Evolutionary conservation across 1,140 invertebrate species (phyloP).

Genomic region (Drosophila tropicalis): DNA sequence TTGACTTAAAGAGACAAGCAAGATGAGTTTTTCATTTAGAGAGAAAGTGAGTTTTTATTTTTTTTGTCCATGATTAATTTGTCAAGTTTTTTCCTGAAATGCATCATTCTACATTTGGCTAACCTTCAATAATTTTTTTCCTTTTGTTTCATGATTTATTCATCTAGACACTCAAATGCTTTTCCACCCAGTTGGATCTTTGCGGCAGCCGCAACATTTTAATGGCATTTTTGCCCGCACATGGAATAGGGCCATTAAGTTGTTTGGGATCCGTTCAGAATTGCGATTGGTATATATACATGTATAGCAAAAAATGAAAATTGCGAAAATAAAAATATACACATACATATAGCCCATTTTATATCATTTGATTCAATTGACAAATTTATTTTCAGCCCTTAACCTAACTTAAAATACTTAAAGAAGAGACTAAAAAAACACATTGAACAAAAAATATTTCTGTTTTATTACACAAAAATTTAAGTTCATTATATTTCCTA

Average conservation of each 20-base stretch:
- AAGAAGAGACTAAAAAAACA: neutral
- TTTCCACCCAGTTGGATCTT: constrained; percentile 53
- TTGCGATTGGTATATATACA: constrained; percentile 18
- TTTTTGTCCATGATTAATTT: constrained; percentile 6
- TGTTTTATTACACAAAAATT: neutral
- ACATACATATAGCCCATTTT: constrained; percentile 16
- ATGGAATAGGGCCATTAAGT: constrained; percentile 40
- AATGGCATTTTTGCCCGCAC: constrained; percentile 60
- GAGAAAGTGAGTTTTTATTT: neutral
- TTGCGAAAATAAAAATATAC: constrained; percentile 26
- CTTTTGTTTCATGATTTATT: constrained; percentile 77
- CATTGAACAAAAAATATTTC: neutral
- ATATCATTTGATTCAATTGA: constrained; percentile 45
- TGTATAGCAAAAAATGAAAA: constrained; percentile 21
- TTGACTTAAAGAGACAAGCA: constrained; percentile 5
- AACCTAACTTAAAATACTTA: neutral
- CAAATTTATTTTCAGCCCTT: constrained; percentile 28
- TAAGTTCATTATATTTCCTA: neutral
- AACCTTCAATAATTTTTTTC: constrained; percentile 64
- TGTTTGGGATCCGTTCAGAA: constrained; percentile 12
- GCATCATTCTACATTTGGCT: constrained; percentile 15
- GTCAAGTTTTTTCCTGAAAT: constrained; percentile 3
- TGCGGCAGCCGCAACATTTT: constrained; percentile 65
- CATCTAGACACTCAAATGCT: constrained; percentile 61
- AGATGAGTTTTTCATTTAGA: neutral